Conservation (phyloP, 1,140 invertebrate species). For the Dermatophagoides farinae region DNA sequence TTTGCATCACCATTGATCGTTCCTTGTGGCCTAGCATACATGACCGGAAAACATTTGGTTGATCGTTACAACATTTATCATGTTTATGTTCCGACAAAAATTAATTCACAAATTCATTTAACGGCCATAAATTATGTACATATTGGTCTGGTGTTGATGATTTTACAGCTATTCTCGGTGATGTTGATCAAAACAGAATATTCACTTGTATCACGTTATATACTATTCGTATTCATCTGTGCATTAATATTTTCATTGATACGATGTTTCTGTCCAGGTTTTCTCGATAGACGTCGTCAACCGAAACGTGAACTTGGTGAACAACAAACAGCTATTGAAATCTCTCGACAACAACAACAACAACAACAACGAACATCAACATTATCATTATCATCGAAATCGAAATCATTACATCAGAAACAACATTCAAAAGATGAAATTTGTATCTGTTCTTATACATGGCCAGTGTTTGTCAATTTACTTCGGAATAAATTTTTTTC, state of each 20-base stretch:
- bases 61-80: conserved; percentile 91
- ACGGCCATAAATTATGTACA: conserved; percentile 41
- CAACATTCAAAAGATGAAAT: conserved; percentile 8
- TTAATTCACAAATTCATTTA: conserved; percentile 38
- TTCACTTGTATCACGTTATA: conserved; percentile 26
- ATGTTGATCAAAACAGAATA: conserved; percentile 26
- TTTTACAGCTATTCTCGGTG: conserved; percentile 36
- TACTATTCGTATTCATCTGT: conserved; percentile 31
- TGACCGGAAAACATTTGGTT: conserved; percentile 73
- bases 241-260: conserved; percentile 33
- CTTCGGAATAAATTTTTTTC: background rate
- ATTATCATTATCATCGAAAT: background rate
- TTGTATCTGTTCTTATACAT: conserved; percentile 15
- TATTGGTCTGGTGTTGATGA: conserved; percentile 35
- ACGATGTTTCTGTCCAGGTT: conserved; percentile 36
- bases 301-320: no score
- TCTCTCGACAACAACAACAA: conserved; percentile 20
- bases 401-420: background rate
- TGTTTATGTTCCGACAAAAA: conserved; percentile 60
- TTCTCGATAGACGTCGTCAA: conserved; percentile 18
- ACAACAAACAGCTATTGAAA: no score
- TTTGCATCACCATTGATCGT: conserved; percentile 78
- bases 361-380: conserved; percentile 17
- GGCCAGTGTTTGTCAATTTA: conserved; percentile 14
- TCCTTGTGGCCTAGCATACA: conserved; percentile 72